Evolutionary conservation across 2,888 invertebrate species (phyloP), one percentile per base, ranked within the genome.

Genomic region (Platerodrilus igneus): DNA sequence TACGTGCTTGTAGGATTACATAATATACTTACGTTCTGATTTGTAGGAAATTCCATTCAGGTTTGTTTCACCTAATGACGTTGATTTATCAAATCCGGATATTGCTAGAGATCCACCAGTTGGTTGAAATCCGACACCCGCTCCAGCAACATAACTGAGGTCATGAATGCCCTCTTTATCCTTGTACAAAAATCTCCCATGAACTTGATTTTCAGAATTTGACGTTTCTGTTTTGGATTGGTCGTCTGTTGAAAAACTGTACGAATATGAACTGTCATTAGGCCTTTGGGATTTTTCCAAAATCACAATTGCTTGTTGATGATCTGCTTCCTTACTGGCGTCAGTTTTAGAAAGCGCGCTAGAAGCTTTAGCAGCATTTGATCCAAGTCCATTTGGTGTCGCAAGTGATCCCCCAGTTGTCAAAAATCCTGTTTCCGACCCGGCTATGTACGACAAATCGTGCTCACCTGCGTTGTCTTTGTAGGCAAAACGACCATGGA

Each of bases 51-150:
- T n/a, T n/a, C n/a, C n/a, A n/a, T n/a, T n/a, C n/a, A n/a, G n/a
- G n/a, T n/a, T n/a, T 7, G 19, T 19, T 19, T 19, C 7, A 7
- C 6, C 19, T 19, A 19, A 19, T 7, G 7, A 5, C 6, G 6
- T 19, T 7, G 19, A 19, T 7, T 7, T 19, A 22, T 28, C 40
- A 2, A 50, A 30, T 15, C 52, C 52, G 9, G 55, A 53, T 11
- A 13, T 30, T 8, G 61, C 56, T 47, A 68, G 57, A 48, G 59
- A 66, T 22, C 68, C 67, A 25, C 65, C 65, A 45, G 64, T 61
- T 23, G 64, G 58, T 22, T 61, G 55, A 41, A 58, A 59, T 21
- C 56, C 58, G 25, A 54, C 55, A 16, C 30, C 32, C 16, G 52
- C 43, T 13, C 54, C 58, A 13, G 56, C 56, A 3, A 53, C 49